A percentile compares a stretch with the other conserved stretches of the same genome.
phyloP scores from a whole-genome alignment of 1,140 invertebrate genomes.

The Bombus haemorrhoidalis region DNA sequence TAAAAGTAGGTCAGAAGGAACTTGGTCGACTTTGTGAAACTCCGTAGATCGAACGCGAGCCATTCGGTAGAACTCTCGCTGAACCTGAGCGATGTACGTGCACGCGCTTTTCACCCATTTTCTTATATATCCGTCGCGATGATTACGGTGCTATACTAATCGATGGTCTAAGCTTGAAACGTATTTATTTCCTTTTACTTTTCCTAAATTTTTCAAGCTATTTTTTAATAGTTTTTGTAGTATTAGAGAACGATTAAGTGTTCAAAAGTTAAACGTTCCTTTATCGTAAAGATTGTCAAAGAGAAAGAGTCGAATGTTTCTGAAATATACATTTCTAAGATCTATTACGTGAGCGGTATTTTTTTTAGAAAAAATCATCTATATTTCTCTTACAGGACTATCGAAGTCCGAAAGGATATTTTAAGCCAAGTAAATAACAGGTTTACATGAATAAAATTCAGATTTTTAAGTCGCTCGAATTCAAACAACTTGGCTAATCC shows the following conservation, averaged over 20 bases:
- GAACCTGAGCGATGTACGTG: slow-evolving; percentile 10
- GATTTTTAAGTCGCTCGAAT: no score
- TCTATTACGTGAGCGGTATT: neutral
- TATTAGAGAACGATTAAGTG: no score
- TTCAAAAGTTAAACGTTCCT: no score
- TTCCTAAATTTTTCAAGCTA: neutral
- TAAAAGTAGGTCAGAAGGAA: neutral
- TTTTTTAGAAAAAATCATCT: neutral
- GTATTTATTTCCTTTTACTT: neutral
- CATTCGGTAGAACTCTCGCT: slow-evolving; percentile 31
- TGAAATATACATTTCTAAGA: neutral
- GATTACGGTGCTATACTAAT: neutral
- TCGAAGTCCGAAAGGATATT: no score
- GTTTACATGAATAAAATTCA: no score
- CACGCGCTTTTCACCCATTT: slow-evolving; percentile 10
- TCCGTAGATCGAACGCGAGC: slow-evolving; percentile 52
- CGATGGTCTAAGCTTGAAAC: neutral
- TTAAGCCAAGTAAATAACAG: no score
- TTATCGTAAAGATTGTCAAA: neutral
- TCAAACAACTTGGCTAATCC: no score
- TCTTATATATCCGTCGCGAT: slow-evolving; percentile 36
- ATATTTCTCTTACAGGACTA: neutral
- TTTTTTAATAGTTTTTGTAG: neutral
- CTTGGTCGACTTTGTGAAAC: neutral
- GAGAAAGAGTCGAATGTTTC: no score